phyloP scores from a whole-genome alignment of 2,797 vertebrate genomes.

The Amphiprion clarkii region DNA sequence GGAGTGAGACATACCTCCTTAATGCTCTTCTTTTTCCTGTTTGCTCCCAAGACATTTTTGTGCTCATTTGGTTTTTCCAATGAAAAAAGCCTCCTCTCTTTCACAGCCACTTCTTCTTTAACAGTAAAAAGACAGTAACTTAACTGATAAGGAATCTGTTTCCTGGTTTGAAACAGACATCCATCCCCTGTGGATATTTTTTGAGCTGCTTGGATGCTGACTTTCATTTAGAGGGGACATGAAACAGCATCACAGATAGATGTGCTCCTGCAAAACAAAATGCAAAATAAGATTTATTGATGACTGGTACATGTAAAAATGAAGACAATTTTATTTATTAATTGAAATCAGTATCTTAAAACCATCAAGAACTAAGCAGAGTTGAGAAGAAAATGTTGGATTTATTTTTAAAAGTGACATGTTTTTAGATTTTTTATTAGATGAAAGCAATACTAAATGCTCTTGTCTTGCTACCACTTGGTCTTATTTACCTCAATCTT shows the following conservation, averaged over 20 bases:
- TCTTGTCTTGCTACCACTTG: not conserved
- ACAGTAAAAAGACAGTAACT: conserved; percentile 25
- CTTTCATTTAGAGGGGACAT: conserved; percentile 5
- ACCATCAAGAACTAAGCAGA: not conserved
- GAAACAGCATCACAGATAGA: conserved; percentile 19
- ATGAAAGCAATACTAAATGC: not conserved
- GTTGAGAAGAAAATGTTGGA: too few relatives aligned
- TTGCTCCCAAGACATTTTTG: conserved; percentile 61
- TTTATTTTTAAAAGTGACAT: not conserved
- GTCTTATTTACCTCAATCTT: not conserved
- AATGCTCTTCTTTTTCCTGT: conserved; percentile 57
- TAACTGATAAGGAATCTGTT: conserved; percentile 44
- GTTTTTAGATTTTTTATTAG: not conserved
- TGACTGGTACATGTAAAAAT: not conserved
- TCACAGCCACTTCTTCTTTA: conserved; percentile 36
- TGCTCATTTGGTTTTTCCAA: conserved; percentile 64
- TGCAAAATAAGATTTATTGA: conserved; percentile 6
- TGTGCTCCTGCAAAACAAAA: conserved; percentile 1
- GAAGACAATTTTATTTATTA: not conserved
- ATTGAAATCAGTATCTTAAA: conserved; percentile 10
- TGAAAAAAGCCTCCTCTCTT: conserved; percentile 34
- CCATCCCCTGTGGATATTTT: conserved; percentile 18
- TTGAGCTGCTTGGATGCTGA: conserved; percentile 17
- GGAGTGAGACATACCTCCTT: conserved; percentile 53
- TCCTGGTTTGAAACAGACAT: conserved; percentile 40